phyloP scores from a whole-genome alignment of 2,888 invertebrate species.

The Lagria hirta region DNA sequence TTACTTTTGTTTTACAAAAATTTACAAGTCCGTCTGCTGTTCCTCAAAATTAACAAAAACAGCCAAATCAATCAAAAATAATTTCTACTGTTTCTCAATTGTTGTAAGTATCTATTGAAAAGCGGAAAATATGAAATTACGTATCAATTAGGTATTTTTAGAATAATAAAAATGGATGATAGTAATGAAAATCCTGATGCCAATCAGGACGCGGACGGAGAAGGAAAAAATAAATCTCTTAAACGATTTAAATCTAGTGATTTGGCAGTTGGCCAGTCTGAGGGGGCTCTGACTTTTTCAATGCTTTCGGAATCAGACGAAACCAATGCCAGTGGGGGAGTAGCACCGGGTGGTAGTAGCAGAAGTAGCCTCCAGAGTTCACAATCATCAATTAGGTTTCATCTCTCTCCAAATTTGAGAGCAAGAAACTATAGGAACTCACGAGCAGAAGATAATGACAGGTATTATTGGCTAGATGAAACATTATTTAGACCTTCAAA shows the following conservation, averaged over 20 bases:
- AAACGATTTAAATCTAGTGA: constrained; percentile 46
- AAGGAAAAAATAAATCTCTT: constrained; percentile 21
- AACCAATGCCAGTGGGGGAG: background rate
- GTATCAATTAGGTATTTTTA: constrained; percentile 35
- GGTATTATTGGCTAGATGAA: constrained; percentile 18
- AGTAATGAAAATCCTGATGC: constrained; percentile 36
- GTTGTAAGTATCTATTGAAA: constrained; percentile 7
- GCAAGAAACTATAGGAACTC: constrained; percentile 41
- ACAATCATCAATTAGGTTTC: constrained; percentile 3
- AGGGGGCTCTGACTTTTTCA: constrained; percentile 39
- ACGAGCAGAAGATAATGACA: constrained; percentile 34
- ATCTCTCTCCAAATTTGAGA: constrained; percentile 26
- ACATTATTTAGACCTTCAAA: background rate
- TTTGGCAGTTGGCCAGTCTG: constrained; percentile 29
- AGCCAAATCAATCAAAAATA: constrained; percentile 2
- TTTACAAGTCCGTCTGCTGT: constrained; percentile 14
- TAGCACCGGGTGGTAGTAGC: background rate
- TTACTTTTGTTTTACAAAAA: constrained; percentile 14
- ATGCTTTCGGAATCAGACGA: constrained; percentile 29
- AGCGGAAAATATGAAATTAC: constrained; percentile 24
- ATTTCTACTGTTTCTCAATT: constrained; percentile 7
- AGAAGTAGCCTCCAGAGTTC: background rate
- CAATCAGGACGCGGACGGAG: constrained; percentile 16
- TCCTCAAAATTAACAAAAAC: constrained; percentile 4
- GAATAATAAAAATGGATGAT: constrained; percentile 43